Evolutionary conservation across 1,140 invertebrate species (phyloP).

Genomic region (Mya arenaria): DNA sequence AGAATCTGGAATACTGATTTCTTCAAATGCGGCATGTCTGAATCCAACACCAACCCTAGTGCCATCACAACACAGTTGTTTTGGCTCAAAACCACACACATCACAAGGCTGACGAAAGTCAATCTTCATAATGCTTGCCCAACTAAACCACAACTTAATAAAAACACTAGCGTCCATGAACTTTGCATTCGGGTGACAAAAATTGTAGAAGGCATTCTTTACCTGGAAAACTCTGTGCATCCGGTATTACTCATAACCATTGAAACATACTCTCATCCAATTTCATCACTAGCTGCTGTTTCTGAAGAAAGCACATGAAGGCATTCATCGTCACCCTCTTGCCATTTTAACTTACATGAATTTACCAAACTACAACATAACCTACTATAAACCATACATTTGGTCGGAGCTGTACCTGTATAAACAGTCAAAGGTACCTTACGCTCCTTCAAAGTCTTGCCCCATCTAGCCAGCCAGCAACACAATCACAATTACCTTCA

Average conservation of each 20-base stretch:
- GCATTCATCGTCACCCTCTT: conserved; percentile 42
- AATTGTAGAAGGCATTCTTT: conserved; percentile 22
- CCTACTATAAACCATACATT: conserved; percentile 31
- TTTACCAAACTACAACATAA: not conserved
- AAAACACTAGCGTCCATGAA: conserved; percentile 39
- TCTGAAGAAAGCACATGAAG: conserved; percentile 36
- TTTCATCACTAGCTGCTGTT: conserved; percentile 56
- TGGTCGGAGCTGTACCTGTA: conserved; percentile 1
- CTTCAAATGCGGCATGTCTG: conserved; percentile 29
- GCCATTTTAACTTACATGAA: conserved; percentile 46
- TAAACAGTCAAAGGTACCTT: conserved; percentile 1
- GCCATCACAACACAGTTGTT: conserved; percentile 50
- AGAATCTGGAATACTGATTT: conserved; percentile 14
- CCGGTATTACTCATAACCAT: conserved; percentile 20
- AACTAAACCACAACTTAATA: conserved; percentile 51
- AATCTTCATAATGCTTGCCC: conserved; percentile 43
- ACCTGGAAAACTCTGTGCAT: conserved; percentile 32
- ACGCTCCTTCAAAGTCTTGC: not conserved
- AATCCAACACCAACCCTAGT: conserved; percentile 57
- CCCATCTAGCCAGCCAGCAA: conserved; percentile 9
- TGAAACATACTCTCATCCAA: conserved; percentile 55
- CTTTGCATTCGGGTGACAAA: not conserved
- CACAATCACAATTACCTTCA: conserved; percentile 2
- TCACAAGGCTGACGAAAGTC: conserved; percentile 34
- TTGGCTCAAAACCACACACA: conserved; percentile 38